A percentile compares a stretch with the other conserved stretches of the same genome.
Conservation (phyloP, 2,113 vertebrate genomes). For the Tachuris rubrigastra region DNA sequence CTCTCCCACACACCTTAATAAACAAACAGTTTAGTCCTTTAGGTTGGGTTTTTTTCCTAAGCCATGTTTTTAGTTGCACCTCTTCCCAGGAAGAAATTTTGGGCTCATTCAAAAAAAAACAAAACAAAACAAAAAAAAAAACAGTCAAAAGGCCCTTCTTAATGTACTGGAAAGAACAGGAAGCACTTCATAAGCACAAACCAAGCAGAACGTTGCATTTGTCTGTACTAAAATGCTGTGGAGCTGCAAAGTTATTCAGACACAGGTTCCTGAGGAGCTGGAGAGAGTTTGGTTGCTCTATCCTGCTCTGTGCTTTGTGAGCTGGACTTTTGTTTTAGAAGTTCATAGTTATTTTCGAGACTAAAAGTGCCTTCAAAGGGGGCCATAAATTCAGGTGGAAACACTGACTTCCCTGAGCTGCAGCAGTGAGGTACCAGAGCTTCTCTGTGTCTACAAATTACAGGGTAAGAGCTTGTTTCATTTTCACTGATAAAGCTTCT, state of each 20-base stretch:
- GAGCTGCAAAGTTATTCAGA: background rate
- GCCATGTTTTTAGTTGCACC: background rate
- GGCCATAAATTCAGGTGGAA: background rate
- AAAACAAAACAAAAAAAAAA: background rate
- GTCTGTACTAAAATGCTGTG: no score
- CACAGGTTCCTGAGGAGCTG: background rate
- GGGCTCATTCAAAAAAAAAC: background rate
- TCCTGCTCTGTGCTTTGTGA: background rate
- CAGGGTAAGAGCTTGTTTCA: background rate
- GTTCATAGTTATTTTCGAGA: background rate
- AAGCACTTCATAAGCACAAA: background rate
- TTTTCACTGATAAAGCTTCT: background rate
- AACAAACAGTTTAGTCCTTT: background rate
- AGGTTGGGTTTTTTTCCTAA: background rate
- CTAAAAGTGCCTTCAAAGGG: background rate
- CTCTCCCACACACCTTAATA: background rate
- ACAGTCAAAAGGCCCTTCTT: background rate
- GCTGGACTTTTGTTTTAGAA: rapidly evolving
- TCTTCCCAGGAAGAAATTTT: rapidly evolving
- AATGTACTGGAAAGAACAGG: background rate
- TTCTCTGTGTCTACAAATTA: background rate
- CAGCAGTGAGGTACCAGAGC: background rate
- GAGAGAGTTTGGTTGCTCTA: background rate
- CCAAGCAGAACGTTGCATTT: background rate
- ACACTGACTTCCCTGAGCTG: background rate